Evolutionary conservation across 2,888 invertebrate genomes (phyloP), one percentile per base, ranked within the genome.

Genomic region (Mayetiola destructor): DNA sequence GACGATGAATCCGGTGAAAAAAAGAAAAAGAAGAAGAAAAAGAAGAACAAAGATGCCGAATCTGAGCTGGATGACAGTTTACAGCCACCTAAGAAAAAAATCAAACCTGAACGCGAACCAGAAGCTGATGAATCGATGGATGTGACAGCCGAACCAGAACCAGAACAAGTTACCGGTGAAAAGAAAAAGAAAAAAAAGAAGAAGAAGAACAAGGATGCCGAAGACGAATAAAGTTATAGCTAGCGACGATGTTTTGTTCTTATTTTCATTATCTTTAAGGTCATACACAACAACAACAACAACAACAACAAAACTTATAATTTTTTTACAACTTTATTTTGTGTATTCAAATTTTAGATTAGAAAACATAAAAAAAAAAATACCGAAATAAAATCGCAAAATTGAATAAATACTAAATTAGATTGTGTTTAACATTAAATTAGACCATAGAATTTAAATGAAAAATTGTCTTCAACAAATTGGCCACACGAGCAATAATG

Each of bases 111-210:
- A n/a, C 27, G 23, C 27, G 27, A 48, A n/a, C 3, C 48, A 14
- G 48, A 27, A n/a, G n/a, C 18, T 3, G 27, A 5, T 20, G 48
- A 48, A 48, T 23, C 23, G 27, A 48, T 48, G 48, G 48, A 48
- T 48, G 48, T 60, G 54, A 64, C 63, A 60, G 67, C 67, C 42
- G 57, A 60, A 1, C 58, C 60, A 32, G 62, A 59, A 56, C 64
- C 30, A 62, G 70, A 9, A 29, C 53, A 61, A 40, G 40, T 23
- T 39, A 36, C 55, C 29, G 58, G 32, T 52, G 55, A 61, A 56
- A 62, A 61, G 32, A 66, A 65, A 62, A 66, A 65, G 59, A 64
- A 65, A 59, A 64, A 65, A 53, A 66, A 66, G 58, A 66, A 66
- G 59, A 63, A 64, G 57, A 48, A 48, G 27, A 48, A 48, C 16